Evolutionary conservation across 2,888 invertebrate species (phyloP), one percentile per base, ranked within the genome.

Genomic region (Protonemura montana): DNA sequence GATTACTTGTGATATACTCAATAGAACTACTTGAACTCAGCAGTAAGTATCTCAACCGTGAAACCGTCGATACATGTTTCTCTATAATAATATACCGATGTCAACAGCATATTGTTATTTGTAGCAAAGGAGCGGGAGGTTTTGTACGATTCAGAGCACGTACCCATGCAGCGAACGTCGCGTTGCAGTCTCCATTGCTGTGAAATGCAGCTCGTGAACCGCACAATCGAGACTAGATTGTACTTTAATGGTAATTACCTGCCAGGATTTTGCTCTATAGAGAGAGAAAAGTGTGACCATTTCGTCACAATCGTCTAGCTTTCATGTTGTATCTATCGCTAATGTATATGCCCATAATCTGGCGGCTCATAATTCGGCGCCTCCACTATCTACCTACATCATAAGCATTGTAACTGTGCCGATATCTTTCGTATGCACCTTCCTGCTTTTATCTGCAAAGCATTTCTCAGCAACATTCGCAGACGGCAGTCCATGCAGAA

Each of bases 271-370:
- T 35, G 35, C 59, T 59, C 59, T 59, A 21, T 59, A 21, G 59
- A 59, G 59, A n/a, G n/a, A 59, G 59, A 59, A 59, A 59, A 59
- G 59, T 59, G 59, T 59, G 59, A 59, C 59, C 21, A 59, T 59
- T 59, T 59, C 59, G 59, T 59, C 59, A 59, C 59, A 59, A 21
- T 21, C 59, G 41, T 13, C 21, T 35, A 35, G 59, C 59, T 59
- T 59, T 59, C 59, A 59, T 59, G 59, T 41, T 41, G 13, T 10
- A 10, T 2, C 59, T 21, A 13, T 2, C 7, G 1, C 21, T 10
- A 16, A 21, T 59, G 59, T 10, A 2, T 21, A 59, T 59, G n/a
- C n/a, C n/a, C n/a, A n/a, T n/a, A n/a, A n/a, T n/a, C n/a, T n/a
- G n/a, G n/a, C n/a, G n/a, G n/a, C n/a, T n/a, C n/a, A 59, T 21